Conservation (phyloP, 1,140 invertebrate genomes). For the Potamilus streckersoni region DNA sequence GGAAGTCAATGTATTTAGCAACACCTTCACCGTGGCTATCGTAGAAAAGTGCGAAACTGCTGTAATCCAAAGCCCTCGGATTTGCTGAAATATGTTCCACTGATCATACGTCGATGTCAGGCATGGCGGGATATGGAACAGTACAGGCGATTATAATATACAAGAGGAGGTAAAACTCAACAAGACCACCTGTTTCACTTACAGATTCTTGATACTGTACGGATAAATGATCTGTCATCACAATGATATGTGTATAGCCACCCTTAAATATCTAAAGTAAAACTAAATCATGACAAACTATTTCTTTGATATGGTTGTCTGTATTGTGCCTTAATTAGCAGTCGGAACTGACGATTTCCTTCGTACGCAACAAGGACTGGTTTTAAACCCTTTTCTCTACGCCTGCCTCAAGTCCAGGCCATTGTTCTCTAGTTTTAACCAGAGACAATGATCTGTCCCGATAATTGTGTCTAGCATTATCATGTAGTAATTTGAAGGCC, state of each 20-base stretch:
- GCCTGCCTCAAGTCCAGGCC: conserved; percentile 6
- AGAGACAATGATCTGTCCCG: conserved; percentile 3
- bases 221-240: conserved; percentile 1
- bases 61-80: too few species aligned
- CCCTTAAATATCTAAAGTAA: conserved; percentile 2
- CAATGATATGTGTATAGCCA: conserved; percentile 8
- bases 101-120: too few species aligned
- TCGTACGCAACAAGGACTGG: conserved; percentile 2
- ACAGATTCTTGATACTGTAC: conserved; percentile 12
- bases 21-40: too few species aligned
- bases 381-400: background rate
- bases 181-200: too few species aligned
- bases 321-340: conserved; percentile 12
- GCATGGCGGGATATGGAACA: too few species aligned
- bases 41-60: too few species aligned
- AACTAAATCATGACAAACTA: conserved; percentile 26
- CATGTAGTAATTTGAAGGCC: background rate
- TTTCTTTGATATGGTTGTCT: conserved; percentile 4
- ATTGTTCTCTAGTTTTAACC: conserved; percentile 3
- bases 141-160: too few species aligned
- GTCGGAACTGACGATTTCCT: background rate
- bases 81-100: too few species aligned
- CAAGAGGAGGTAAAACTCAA: too few species aligned
- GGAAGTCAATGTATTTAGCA: too few species aligned
- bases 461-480: conserved; percentile 5